phyloP scores from a whole-genome alignment of 2,888 invertebrate species.

The Lypha dubia region DNA sequence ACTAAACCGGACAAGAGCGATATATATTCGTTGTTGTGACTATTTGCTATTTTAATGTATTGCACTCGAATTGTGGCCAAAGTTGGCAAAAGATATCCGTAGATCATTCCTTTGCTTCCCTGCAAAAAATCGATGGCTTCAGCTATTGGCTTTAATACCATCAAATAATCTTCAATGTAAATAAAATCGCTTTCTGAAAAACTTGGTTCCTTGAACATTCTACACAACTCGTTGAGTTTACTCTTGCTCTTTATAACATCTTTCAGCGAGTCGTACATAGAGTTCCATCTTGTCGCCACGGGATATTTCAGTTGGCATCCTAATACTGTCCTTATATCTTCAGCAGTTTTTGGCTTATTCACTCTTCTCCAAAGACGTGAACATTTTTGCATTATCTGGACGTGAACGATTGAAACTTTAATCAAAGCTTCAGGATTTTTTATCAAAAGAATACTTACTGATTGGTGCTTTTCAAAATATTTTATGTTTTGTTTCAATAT shows the following conservation, averaged over 20 bases:
- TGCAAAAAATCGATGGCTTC: constrained; percentile 1
- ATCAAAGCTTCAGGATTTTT: not conserved
- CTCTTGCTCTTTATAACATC: not conserved
- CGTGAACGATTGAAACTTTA: not conserved
- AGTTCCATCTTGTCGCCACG: constrained; percentile 6
- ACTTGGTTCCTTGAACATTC: not conserved
- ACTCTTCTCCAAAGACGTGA: constrained; percentile 20
- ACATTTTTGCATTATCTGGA: constrained; percentile 21
- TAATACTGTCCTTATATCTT: constrained; percentile 39
- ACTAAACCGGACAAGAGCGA: constrained; percentile 21
- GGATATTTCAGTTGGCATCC: constrained; percentile 24
- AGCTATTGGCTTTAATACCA: constrained; percentile 6
- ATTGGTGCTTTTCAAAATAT: not conserved
- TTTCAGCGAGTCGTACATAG: not conserved
- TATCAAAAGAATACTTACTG: constrained; percentile 1
- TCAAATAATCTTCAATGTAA: constrained; percentile 2
- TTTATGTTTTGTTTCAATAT: not conserved
- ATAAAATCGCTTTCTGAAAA: not conserved
- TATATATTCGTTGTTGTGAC: constrained; percentile 9
- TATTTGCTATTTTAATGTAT: constrained; percentile 10
- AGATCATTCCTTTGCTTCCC: constrained; percentile 3
- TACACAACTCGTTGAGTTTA: not conserved
- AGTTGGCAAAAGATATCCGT: not conserved
- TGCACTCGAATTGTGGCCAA: constrained; percentile 4
- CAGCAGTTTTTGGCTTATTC: constrained; percentile 13